Base-by-base conservation (phyloP, 2,888 invertebrate species). In the Ephialtes manifestator region DNA sequence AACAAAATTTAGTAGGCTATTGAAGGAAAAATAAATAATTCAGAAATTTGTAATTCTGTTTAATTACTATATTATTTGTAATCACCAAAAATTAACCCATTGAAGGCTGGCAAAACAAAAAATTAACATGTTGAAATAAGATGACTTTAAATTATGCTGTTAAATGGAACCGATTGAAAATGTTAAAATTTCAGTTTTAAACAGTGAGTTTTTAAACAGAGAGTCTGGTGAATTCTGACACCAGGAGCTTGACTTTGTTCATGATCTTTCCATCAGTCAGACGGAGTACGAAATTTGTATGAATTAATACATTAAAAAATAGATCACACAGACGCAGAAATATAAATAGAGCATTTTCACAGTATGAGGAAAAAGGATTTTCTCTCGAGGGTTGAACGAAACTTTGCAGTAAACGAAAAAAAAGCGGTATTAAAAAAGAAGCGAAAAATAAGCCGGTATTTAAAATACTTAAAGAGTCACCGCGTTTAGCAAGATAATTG, bases 31-130 rank as follows among this genome's bases (percentile, higher is more conserved):
- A 65, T 63, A n/a, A 39, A 63, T 39, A 43, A 18, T 39, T 13
- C 39, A 39, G 63, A 65, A 39, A 65, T 35, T 8, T 39, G 20
- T 65, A 10, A 65, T 65, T 65, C 39, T 65, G 63, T 43, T 65
- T 5, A 4, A 35, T 63, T 8, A 35, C 28, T 31, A 4, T 15
- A 63, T 63, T n/a, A n/a, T 63, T 63, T 35, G 4, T 63, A 35
- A 35, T 35, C 15, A 31, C 60, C 1, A 18, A n/a, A 31, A 63
- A 35, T 15, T 28, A 35, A 63, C 35, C 18, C 60, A 63, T 63
- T 35, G n/a, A 63, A 35, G n/a, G n/a, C n/a, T n/a, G n/a, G n/a
- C n/a, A n/a, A n/a, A n/a, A n/a, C n/a, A n/a, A n/a, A n/a, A n/a
- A n/a, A n/a, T n/a, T 13, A 63, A 35, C 13, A 35, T 35, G n/a